Evolutionary conservation across 2,113 vertebrate species (phyloP), one percentile per base, ranked within the genome.

Genomic region (Brachypteracias leptosomus): DNA sequence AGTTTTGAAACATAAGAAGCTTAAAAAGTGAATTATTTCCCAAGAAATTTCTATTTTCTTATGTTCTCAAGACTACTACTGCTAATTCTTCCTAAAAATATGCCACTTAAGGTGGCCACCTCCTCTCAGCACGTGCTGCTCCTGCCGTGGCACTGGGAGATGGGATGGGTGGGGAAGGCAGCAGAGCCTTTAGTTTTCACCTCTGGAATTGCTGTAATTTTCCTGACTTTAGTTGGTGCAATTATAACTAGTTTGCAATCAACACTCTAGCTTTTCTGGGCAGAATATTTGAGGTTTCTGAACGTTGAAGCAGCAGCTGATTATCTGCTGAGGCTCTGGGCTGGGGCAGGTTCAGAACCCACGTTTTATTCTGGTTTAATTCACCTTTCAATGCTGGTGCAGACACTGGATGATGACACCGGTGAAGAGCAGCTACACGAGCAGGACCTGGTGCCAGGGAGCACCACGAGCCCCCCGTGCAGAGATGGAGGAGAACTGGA

Each of bases 401-500:
- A 20, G 29, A 46, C 11, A 2, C 24, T 2, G 24, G 61, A n/a
- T n/a, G n/a, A n/a, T n/a, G n/a, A 16, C 44, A 13, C 16, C 28
- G 2, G 6, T 3, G 52, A n/a, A n/a, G 59, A 31, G 42, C 0
- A 49, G 66, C 47, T 11, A 28, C n/a, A 24, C 16, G 5, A 18
- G 73, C 2, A 29, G 22, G 36, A 22, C 46, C 21, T 3, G 3
- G 14, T 17, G 55, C 20, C 58, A 14, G 58, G 4, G 46, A 44
- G 29, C 54, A 6, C 22, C 16, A 3, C 2, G 14, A 19, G 33
- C 7, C 19, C n/a, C 29, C 55, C 0, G 6, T 4, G 3, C 3
- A 10, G 21, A 16, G 61, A 20, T 6, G 52, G 42, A 33, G 74
- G 17, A 66, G 42, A 33, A 66, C 25, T 4, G 4, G n/a, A 68